A percentile compares a stretch with the other conserved stretches of the same genome.
These are phyloP conservation scores for Pitta sordida DNA, from an alignment of 2,113 vertebrate genomes.

Conservation along the genomic window DNA sequence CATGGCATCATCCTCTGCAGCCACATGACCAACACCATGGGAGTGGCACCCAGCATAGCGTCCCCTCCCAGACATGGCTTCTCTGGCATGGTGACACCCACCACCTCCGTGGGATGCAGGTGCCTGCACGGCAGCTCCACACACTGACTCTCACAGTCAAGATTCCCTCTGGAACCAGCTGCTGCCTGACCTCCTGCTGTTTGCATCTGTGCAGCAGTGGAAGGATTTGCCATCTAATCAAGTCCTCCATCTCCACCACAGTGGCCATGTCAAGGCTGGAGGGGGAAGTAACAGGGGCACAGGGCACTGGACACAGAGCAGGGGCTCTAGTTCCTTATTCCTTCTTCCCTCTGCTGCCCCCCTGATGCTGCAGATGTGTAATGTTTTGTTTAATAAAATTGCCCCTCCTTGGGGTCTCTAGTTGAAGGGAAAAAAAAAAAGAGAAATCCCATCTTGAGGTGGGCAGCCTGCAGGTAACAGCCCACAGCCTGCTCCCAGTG, in stretches of 20 bases:
- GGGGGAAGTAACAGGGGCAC: neutral
- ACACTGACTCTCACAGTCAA: fast-evolving
- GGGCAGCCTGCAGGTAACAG: neutral
- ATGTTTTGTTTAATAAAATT: neutral
- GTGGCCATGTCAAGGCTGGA: neutral
- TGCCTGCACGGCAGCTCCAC: fast-evolving
- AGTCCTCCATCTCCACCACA: neutral
- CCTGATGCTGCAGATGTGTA: neutral
- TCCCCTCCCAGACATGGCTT: fast-evolving
- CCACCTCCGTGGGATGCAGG: neutral
- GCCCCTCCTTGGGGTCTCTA: neutral
- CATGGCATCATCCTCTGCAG: neutral
- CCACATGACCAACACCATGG: fast-evolving
- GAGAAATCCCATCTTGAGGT: neutral
- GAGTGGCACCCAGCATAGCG: neutral
- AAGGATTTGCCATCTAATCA: neutral
- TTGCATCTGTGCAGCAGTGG: neutral
- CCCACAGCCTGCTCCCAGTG: neutral
- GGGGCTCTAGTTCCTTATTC: neutral
- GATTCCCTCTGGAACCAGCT: neutral
- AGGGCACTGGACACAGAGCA: neutral
- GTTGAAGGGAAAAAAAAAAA: neutral
- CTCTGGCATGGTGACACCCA: fast-evolving
- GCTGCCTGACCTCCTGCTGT: neutral
- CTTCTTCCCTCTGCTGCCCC: neutral